phyloP scores from a whole-genome alignment of 2,888 invertebrate genomes.

The Sycophila texana region DNA sequence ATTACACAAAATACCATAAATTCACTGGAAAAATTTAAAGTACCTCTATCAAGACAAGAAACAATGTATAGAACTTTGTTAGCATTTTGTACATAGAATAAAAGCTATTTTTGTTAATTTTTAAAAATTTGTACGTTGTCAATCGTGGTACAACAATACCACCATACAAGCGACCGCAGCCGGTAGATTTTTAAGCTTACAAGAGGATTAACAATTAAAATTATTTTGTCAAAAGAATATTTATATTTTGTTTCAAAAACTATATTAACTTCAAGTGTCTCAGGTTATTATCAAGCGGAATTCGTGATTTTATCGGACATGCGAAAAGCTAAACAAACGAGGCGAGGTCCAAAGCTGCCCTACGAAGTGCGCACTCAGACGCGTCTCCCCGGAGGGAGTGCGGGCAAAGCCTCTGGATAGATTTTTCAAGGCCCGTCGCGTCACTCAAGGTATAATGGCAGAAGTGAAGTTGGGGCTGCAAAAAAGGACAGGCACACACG shows the following conservation, averaged over 20 bases:
- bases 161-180: no score
- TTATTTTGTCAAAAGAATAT: no score
- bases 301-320: no score
- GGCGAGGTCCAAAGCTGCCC: constrained; percentile 17
- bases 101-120: constrained; percentile 31
- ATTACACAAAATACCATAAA: constrained; percentile 70
- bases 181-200: no score
- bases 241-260: no score
- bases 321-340: constrained; percentile 22
- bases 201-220: no score
- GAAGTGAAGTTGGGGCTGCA: no score
- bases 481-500: no score
- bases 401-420: constrained; percentile 33
- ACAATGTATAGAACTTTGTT: constrained; percentile 24
- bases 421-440: constrained; percentile 49
- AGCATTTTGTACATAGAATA: constrained; percentile 36
- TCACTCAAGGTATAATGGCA: not conserved
- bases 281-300: no score
- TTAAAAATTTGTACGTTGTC: not conserved
- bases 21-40: constrained; percentile 70
- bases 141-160: not conserved
- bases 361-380: constrained; percentile 42
- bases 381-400: constrained; percentile 12
- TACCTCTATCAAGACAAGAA: constrained; percentile 3
- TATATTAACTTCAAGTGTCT: no score